phyloP scores from a whole-genome alignment of 2,797 vertebrate species.

The Hephaestus fuliginosus region DNA sequence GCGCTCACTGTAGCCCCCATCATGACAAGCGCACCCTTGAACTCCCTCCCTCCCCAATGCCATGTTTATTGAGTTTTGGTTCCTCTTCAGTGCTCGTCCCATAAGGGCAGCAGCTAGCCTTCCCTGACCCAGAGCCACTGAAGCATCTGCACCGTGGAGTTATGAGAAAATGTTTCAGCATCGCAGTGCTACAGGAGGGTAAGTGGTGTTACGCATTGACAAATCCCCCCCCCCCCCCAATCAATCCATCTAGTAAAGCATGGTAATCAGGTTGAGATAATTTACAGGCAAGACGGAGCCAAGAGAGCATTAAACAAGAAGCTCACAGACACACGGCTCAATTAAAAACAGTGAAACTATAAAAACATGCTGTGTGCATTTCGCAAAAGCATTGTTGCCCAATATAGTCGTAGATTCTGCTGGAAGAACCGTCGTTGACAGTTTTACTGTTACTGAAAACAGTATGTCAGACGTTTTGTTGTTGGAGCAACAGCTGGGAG shows the following conservation, averaged over 20 bases:
- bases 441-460: constrained; percentile 59
- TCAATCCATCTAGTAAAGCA: constrained; percentile 11
- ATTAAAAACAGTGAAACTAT: constrained; percentile 54
- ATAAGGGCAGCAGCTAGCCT: constrained; percentile 65
- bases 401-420: constrained; percentile 51
- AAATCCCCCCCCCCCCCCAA: constrained; percentile 21
- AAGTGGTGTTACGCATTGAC: constrained; percentile 47
- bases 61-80: constrained; percentile 85
- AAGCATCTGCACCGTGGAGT: constrained; percentile 51
- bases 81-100: constrained; percentile 80
- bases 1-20: constrained; percentile 83
- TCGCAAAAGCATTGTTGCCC: constrained; percentile 54
- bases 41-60: constrained; percentile 60
- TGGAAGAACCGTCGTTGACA: constrained; percentile 40
- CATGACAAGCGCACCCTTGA: constrained; percentile 83
- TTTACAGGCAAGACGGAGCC: constrained; percentile 45
- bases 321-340: constrained; percentile 54
- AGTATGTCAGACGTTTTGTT: constrained; percentile 22
- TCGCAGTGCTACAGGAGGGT: constrained; percentile 31
- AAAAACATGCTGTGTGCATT: constrained; percentile 53
- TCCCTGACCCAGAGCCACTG: constrained; percentile 67
- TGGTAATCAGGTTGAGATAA: constrained; percentile 41
- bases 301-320: constrained; percentile 50
- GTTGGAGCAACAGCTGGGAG: constrained; percentile 38
- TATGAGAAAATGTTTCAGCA: constrained; percentile 65